phyloP scores from a whole-genome alignment of 1,140 invertebrate species.

The Manduca sexta region DNA sequence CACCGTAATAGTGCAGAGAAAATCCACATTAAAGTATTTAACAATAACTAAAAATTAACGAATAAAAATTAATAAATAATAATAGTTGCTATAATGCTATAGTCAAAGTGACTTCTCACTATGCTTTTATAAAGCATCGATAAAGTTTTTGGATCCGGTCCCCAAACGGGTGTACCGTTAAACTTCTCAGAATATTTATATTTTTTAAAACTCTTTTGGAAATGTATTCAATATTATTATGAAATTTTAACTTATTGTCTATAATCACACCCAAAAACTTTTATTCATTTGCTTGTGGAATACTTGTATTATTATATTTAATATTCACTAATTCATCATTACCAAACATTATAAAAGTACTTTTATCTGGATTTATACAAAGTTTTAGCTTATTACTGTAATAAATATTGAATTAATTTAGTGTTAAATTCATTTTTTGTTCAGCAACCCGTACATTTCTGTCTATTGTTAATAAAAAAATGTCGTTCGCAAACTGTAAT shows the following conservation, averaged over 20 bases:
- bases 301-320: constrained; percentile 2
- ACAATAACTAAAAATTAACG: too few relatives aligned
- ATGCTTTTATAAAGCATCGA: constrained; percentile 7
- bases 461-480: too few relatives aligned
- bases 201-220: constrained; percentile 8
- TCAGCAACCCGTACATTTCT: too few relatives aligned
- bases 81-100: too few relatives aligned
- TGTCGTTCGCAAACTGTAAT: too few relatives aligned
- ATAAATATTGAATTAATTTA: too few relatives aligned
- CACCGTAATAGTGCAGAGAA: too few relatives aligned
- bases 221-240: constrained; percentile 10
- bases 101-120: constrained; percentile 17
- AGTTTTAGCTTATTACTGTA: constrained; percentile 11
- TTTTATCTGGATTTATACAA: constrained; percentile 6
- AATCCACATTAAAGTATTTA: too few relatives aligned
- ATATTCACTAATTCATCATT: background rate
- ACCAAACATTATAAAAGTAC: background rate
- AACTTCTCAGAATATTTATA: constrained; percentile 13
- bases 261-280: constrained; percentile 15
- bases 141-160: constrained; percentile 14
- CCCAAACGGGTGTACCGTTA: constrained; percentile 15
- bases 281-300: constrained; percentile 6
- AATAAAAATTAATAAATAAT: too few relatives aligned
- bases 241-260: constrained; percentile 13
- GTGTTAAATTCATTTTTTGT: too few relatives aligned